Base-by-base conservation (phyloP, 2,888 invertebrate genomes). In the Xestia rhomboidea region DNA sequence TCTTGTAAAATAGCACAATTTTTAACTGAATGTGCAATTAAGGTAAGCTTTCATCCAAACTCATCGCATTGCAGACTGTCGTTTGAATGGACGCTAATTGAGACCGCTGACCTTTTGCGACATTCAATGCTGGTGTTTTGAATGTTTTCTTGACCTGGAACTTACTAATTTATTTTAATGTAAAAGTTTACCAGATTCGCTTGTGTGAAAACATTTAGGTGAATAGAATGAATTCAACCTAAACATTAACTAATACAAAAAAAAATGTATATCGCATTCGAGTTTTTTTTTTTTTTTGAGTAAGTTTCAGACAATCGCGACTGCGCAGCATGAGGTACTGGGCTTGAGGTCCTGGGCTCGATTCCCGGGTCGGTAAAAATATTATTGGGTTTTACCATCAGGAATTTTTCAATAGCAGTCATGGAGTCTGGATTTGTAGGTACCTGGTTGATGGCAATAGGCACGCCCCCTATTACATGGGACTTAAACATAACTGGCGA, bases 11-110 rank as follows among this genome's bases (percentile, higher is more conserved):
- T 67, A n/a, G 74, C 63, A 70, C 51, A 76, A 34, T 73, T 81
- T 83, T 84, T n/a, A 18, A 69, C 68, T 74, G 68, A 83, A 84
- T 82, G 78, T 69, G 78, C 85, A 84, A 83, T 83, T 83, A 78
- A 78, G 57, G 57, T 68, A 18, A 57, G 67, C 73, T 44, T 72
- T 51, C 51, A 46, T 38, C 51, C 62, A 30, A 34, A 41, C 27
- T 63, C 82, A 67, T 73, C 24, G 51, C 72, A 51, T 46, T 83
- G 66, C 77, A 24, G 73, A 30, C 66, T 21, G 77, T 5, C 69
- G 44, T 75, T 49, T 85, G 78, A 83, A 83, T 85, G 68, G 69
- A 10, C 62, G 10, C 69, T 83, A 83, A 84, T 83, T 83, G 78
- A 82, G 69, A 63, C 13, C 44, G 46, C 24, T 68, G 83, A 83